These are phyloP conservation scores for Edolisoma coerulescens DNA, from an alignment of 2,113 vertebrate species.

Conservation along the genomic window DNA sequence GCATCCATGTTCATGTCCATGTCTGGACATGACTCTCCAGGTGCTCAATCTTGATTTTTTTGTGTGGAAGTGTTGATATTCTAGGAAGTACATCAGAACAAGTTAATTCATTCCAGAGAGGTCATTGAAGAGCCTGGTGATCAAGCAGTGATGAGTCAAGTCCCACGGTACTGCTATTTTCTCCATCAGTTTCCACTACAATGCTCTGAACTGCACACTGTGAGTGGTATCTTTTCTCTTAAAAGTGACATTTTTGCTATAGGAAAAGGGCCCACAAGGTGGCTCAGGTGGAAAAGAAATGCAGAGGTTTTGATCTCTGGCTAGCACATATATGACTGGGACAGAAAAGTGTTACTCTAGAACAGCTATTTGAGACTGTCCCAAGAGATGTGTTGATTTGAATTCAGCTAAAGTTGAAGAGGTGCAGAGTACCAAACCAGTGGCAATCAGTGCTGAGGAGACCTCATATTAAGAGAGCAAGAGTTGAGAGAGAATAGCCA, in stretches of 20 bases:
- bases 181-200: neutral
- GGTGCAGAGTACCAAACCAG: neutral
- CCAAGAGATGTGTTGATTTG: neutral
- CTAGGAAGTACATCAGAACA: neutral
- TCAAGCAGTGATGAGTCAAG: neutral
- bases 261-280: constrained; percentile 31
- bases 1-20: neutral
- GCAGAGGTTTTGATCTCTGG: neutral
- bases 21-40: neutral
- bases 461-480: neutral
- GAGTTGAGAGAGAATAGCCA: neutral
- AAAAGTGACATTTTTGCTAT: neutral
- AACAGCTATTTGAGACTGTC: neutral
- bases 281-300: constrained; percentile 50
- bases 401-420: neutral
- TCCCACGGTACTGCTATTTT: neutral
- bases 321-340: neutral
- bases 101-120: neutral
- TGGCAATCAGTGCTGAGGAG: no score
- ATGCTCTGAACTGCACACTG: neutral
- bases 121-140: neutral
- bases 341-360: neutral
- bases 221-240: neutral
- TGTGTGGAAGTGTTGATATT: neutral
- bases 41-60: neutral